Base-by-base conservation (phyloP, 2,797 vertebrate species). In the Argyrosomus regius region DNA sequence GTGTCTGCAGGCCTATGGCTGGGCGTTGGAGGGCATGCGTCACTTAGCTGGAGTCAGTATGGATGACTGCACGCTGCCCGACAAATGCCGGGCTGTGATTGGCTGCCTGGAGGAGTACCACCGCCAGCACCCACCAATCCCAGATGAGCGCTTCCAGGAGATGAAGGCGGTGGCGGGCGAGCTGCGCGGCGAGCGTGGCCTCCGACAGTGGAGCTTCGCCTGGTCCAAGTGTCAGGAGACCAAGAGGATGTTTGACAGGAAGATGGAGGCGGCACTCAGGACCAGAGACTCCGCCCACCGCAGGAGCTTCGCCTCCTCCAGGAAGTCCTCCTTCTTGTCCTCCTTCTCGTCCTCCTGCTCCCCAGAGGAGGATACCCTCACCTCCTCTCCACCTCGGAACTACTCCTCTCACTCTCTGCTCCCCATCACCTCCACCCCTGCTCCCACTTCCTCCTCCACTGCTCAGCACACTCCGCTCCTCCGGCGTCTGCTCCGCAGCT, bases 201-300 rank as follows among this genome's bases (percentile, higher is more conserved):
- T 97, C 73, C 95, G 95, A 57, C 97, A 97, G 87, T 98, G 97
- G 96, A 97, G 94, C 84, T 95, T 96, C 0, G 96, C 97, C 1
- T 97, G 97, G 97, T 95, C 96, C 9, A 96, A 94, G 86, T 99
- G 97, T 87, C 97, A 97, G 89, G 97, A 99, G 87, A 96, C 97
- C 53, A 95, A 94, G 85, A 92, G 93, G 83, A 96, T 96, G 88
- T 96, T 98, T 22, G 96, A 97, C 85, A 96, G 95, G 92, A 99
- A 97, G 88, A 94, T 97, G 0, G 97, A 97, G 87, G 93, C 91
- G 0, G 96, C 95, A 0, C 64, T 97, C 49, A 91, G 93, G 83
- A 91, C 94, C 3, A 89, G 72, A 9, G 86, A 86, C 65, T 89
- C 88, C 1, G 41, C 84, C 62, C 75, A 90, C 45, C 95, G 94